Evolutionary conservation across 1,140 invertebrate genomes (phyloP).

Genomic region (Drosophila yakuba): DNA sequence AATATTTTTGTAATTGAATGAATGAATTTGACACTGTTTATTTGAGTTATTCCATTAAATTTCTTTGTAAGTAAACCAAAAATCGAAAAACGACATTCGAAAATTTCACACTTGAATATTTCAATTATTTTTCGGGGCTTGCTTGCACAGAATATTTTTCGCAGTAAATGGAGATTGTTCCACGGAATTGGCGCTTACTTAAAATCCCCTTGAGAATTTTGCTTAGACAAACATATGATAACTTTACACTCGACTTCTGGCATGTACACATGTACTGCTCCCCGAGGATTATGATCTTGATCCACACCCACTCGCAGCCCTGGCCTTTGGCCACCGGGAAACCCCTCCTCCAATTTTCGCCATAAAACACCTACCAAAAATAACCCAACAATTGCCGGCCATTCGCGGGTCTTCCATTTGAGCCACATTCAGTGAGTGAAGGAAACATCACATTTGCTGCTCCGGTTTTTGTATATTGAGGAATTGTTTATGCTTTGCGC

Average conservation of each 20-base stretch:
- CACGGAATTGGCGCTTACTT: slow-evolving; percentile 24
- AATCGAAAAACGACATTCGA: neutral
- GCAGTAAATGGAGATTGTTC: slow-evolving; percentile 1
- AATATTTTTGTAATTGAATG: neutral
- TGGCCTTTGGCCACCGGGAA: slow-evolving; percentile 48
- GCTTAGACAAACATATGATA: slow-evolving; percentile 2
- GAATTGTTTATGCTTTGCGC: slow-evolving; percentile 55
- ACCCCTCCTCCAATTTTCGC: slow-evolving; percentile 13
- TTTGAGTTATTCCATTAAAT: neutral
- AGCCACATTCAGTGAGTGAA: slow-evolving; percentile 43
- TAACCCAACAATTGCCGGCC: slow-evolving; percentile 46
- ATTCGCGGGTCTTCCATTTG: slow-evolving; percentile 41
- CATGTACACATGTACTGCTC: neutral
- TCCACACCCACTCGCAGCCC: slow-evolving; percentile 55
- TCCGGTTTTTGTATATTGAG: slow-evolving; percentile 29
- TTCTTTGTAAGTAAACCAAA: neutral
- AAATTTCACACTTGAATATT: slow-evolving; percentile 27
- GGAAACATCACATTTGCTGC: slow-evolving; percentile 32
- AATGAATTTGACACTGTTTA: neutral
- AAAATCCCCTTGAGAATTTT: slow-evolving; percentile 12
- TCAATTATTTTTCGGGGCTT: slow-evolving; percentile 23
- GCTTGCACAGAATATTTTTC: slow-evolving; percentile 9
- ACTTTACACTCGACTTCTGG: slow-evolving; percentile 1
- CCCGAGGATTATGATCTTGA: slow-evolving; percentile 50
- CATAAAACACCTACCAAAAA: slow-evolving; percentile 57